These are phyloP conservation scores for Gracilinanus agilis DNA, from an alignment of 2,113 vertebrate genomes.

Conservation along the genomic window DNA sequence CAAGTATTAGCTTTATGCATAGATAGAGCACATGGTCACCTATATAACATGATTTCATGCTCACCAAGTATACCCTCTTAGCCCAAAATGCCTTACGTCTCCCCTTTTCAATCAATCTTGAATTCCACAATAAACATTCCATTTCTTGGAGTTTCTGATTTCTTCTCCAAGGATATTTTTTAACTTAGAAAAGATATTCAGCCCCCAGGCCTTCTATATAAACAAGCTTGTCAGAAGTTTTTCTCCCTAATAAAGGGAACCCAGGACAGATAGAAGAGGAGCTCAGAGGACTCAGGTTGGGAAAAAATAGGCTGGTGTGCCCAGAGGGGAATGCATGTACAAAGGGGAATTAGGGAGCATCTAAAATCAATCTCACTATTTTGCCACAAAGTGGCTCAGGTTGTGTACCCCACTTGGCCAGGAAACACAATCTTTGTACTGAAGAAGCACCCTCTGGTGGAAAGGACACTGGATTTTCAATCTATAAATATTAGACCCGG, in stretches of 20 bases:
- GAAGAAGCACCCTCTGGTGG: no score
- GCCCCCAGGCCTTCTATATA: background rate
- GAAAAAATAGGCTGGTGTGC: background rate
- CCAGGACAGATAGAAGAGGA: background rate
- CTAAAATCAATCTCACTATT: background rate
- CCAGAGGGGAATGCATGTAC: background rate
- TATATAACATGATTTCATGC: background rate
- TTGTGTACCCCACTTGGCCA: background rate
- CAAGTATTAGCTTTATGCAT: background rate
- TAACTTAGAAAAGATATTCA: background rate
- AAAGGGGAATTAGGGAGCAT: background rate
- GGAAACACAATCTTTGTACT: background rate
- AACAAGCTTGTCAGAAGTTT: background rate
- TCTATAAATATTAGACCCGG: no score
- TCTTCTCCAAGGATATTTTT: background rate
- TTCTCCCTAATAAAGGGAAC: background rate
- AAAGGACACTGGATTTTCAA: background rate
- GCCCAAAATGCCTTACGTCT: background rate
- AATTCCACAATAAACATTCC: background rate
- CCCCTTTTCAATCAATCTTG: background rate
- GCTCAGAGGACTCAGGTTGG: background rate
- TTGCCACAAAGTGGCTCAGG: background rate
- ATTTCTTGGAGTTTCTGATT: background rate
- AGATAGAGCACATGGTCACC: background rate
- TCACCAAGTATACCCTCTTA: background rate